These are phyloP conservation scores for Leucosticte australis DNA, from an alignment of 2,113 vertebrate genomes.

Conservation along the genomic window DNA sequence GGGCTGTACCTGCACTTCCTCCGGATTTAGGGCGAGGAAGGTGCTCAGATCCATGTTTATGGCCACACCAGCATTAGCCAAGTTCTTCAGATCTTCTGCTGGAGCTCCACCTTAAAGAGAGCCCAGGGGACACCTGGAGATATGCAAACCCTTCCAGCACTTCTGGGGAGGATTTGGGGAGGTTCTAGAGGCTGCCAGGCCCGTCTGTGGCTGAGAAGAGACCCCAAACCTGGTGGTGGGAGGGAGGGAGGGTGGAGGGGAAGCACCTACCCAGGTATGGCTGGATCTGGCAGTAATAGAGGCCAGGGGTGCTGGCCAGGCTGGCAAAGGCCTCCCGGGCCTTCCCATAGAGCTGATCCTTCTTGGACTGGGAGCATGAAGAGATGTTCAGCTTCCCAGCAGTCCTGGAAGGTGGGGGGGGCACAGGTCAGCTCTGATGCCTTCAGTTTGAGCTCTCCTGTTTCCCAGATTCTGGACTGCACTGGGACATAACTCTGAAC, in stretches of 20 bases:
- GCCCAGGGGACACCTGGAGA: rapidly evolving
- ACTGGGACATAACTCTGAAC: background rate
- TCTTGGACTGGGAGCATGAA: conserved; percentile 64
- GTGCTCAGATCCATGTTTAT: conserved; percentile 71
- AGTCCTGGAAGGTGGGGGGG: background rate
- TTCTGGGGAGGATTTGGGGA: background rate
- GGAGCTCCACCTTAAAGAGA: conserved; percentile 67
- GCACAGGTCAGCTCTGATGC: background rate
- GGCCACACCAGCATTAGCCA: conserved; percentile 16
- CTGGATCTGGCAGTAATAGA: conserved; percentile 51
- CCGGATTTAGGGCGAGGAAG: conserved; percentile 67
- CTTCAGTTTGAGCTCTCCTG: background rate
- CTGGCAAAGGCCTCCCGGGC: conserved; percentile 52
- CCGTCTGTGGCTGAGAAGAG: background rate
- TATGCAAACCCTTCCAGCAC: rapidly evolving
- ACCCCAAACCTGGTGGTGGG: rapidly evolving
- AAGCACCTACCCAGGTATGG: conserved; percentile 67
- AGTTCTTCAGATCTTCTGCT: conserved; percentile 43
- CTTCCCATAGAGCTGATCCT: conserved; percentile 60
- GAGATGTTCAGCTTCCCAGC: conserved; percentile 47
- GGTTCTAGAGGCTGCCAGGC: rapidly evolving
- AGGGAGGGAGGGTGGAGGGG: background rate
- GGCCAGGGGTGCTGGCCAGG: background rate
- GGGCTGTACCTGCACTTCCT: conserved; percentile 62
- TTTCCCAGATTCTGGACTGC: background rate